A percentile compares a stretch with the other conserved stretches of the same genome.
Evolutionary conservation across 2,797 vertebrate genomes (phyloP).

Genomic region (Rhincodon typus): DNA sequence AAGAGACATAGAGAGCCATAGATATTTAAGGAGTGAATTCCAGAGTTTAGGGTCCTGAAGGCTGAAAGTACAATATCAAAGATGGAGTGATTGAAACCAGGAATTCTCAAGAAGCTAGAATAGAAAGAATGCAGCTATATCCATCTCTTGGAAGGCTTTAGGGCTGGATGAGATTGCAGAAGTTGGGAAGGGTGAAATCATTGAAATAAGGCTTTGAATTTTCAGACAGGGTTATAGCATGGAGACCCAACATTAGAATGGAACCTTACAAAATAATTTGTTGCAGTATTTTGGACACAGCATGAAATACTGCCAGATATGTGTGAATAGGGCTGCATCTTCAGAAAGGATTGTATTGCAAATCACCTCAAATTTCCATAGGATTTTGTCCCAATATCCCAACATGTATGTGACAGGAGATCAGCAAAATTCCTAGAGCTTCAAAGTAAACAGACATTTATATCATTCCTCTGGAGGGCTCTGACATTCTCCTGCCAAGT

Average conservation of each 20-base stretch:
- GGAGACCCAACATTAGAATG: background rate
- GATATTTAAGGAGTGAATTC: background rate
- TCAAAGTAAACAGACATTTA: background rate
- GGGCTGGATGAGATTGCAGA: background rate
- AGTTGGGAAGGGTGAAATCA: background rate
- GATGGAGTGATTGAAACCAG: no score
- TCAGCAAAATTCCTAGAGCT: background rate
- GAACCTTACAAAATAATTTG: background rate
- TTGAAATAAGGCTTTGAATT: background rate
- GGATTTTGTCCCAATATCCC: background rate
- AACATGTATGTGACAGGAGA: background rate
- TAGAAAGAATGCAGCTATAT: no score
- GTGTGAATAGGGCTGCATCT: background rate
- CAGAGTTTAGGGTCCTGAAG: background rate
- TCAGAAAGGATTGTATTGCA: background rate
- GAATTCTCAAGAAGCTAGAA: background rate
- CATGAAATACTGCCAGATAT: background rate
- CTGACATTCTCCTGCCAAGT: background rate
- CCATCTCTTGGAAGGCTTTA: background rate
- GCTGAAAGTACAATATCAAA: background rate
- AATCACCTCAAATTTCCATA: background rate
- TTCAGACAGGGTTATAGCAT: background rate
- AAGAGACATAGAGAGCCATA: no score
- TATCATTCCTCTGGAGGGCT: background rate
- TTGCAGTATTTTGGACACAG: background rate